phyloP scores from a whole-genome alignment of 2,888 invertebrate genomes.

The Augochlorella aurata region DNA sequence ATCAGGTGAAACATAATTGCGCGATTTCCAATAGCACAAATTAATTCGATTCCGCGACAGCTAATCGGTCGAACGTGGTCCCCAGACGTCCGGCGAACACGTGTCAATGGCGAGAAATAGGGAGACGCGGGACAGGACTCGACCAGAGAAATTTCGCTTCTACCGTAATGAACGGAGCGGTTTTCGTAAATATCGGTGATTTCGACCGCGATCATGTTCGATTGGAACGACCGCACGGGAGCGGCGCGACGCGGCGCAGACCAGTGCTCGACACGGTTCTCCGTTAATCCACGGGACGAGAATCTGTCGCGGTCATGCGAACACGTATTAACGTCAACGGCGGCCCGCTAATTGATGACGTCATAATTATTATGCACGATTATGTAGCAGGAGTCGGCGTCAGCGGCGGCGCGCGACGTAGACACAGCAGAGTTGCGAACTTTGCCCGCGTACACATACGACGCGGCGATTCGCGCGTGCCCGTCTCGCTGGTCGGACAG shows the following conservation, averaged over 20 bases:
- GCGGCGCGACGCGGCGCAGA: not conserved
- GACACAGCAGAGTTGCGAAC: constrained; percentile 74
- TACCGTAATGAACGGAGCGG: constrained; percentile 43
- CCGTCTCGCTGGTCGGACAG: not conserved
- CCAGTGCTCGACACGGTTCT: constrained; percentile 42
- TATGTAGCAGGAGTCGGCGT: constrained; percentile 68
- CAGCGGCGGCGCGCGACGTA: constrained; percentile 48
- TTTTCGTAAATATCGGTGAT: constrained; percentile 54
- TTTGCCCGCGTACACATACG: constrained; percentile 47
- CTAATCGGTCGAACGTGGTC: constrained; percentile 28
- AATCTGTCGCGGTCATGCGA: constrained; percentile 67
- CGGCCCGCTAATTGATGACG: constrained; percentile 78
- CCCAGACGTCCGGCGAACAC: not conserved
- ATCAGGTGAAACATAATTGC: not conserved
- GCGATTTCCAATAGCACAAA: not conserved
- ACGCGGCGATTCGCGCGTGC: not conserved
- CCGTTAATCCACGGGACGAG: constrained; percentile 54
- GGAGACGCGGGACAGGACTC: not conserved
- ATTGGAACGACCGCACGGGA: constrained; percentile 48
- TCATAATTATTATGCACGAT: constrained; percentile 80
- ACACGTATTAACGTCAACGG: constrained; percentile 76
- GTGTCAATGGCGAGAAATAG: not conserved
- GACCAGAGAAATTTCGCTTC: constrained; percentile 37
- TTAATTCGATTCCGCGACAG: constrained; percentile 44
- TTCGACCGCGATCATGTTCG: constrained; percentile 48